Evolutionary conservation across 1,140 invertebrate genomes (phyloP), one percentile per base, ranked within the genome.

Genomic region (Mizuhopecten yessoensis): DNA sequence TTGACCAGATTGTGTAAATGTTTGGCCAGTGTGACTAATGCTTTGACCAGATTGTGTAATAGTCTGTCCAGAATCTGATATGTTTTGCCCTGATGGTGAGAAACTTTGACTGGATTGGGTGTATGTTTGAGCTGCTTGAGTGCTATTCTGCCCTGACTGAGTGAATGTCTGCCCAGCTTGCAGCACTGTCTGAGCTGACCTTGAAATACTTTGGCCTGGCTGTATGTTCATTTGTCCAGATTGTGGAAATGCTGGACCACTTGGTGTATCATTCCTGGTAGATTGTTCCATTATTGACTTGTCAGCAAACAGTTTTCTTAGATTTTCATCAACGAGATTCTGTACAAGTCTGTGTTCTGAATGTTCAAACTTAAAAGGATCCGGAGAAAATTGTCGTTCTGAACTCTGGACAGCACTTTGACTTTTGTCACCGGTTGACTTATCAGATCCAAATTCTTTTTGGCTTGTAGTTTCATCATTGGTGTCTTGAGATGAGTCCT

Each of bases 261-360:
- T 75, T 75, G 57, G 57, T 29, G 57, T 75, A 29, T 75, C 57
- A 7, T n/a, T 75, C 57, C 57, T 75, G 1, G 57, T 3, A 29
- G 57, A 17, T 29, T 75, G 57, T 29, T 75, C 57, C 57, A 75
- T 75, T 5, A 75, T 9, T 75, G 57, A 75, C n/a, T 75, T 75
- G 57, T 75, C 57, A 29, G 57, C 57, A 75, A 75, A 75, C 57
- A 75, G 57, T 75, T 75, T 75, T n/a, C 57, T n/a, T 0, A 75
- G 57, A 29, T 75, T 75, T n/a, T 75, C 57, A 29, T 75, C 57
- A 75, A 75, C 57, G 29, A 75, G 57, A n/a, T 75, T 75, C n/a
- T 75, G 57, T 9, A 75, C 57, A 9, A 75, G 57, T 75, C 57
- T 75, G n/a, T 75, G 57, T 17, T 75, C 57, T 75, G 57, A 75